phyloP scores from a whole-genome alignment of 2,888 invertebrate species.

The Himalopsyche anomala region DNA sequence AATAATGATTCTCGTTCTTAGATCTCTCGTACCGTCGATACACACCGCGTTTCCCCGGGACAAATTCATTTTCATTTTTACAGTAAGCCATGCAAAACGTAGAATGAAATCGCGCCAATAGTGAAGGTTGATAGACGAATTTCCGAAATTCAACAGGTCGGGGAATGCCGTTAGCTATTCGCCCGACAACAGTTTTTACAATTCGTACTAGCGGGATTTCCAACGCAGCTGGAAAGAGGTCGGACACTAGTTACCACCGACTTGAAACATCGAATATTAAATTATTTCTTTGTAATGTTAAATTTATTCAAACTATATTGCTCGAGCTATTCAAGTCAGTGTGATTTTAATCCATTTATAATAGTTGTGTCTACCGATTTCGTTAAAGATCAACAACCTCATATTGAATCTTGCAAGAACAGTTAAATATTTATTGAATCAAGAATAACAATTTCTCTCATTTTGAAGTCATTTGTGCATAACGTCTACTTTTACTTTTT shows the following conservation, averaged over 20 bases:
- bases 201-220: background rate
- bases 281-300: no score
- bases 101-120: background rate
- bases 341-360: background rate
- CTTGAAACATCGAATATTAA: no score
- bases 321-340: background rate
- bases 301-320: no score
- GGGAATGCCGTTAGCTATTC: conserved; percentile 27
- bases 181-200: conserved; percentile 32
- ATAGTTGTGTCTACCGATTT: background rate
- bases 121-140: background rate
- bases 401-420: background rate
- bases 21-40: no score
- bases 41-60: no score
- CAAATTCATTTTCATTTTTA: background rate
- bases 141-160: conserved; percentile 23
- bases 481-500: background rate
- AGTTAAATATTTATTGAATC: no score
- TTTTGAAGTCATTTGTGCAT: background rate
- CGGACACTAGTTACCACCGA: background rate
- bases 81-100: background rate
- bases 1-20: no score
- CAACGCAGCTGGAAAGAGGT: background rate
- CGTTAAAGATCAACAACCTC: background rate
- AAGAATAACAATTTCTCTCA: no score